Evolutionary conservation across 2,113 vertebrate genomes (phyloP).

Genomic region (Rhinopithecus roxellana): DNA sequence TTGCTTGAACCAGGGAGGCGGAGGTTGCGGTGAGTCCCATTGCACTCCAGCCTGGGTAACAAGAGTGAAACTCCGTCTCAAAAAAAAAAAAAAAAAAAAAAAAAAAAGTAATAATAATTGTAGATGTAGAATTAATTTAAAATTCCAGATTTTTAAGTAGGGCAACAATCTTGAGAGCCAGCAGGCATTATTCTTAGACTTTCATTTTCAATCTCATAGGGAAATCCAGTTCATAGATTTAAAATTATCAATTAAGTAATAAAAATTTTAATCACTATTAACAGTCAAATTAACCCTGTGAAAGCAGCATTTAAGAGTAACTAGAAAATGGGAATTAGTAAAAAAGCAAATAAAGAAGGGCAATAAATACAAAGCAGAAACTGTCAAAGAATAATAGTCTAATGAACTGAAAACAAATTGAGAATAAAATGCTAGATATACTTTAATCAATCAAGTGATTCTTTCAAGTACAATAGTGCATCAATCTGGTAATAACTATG

Average conservation of each 20-base stretch:
- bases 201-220: conserved; percentile 36
- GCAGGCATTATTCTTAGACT: conserved; percentile 44
- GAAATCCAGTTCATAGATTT: conserved; percentile 52
- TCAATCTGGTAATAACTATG: conserved; percentile 1
- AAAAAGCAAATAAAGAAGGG: conserved; percentile 24
- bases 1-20: no score
- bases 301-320: not conserved
- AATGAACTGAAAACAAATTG: conserved; percentile 35
- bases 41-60: no score
- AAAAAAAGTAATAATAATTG: not conserved
- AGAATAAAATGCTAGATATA: not conserved
- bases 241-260: conserved; percentile 45
- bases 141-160: conserved; percentile 43
- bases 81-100: no score
- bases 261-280: conserved; percentile 30
- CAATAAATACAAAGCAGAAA: conserved; percentile 52
- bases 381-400: not conserved
- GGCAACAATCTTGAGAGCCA: conserved; percentile 25
- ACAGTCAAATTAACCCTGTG: conserved; percentile 48
- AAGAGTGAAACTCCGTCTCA: no score
- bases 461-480: conserved; percentile 40
- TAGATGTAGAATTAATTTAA: conserved; percentile 8
- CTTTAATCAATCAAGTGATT: not conserved
- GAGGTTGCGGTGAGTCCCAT: no score
- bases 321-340: conserved; percentile 8